Base-by-base conservation (phyloP, 1,140 invertebrate species). In the Pygmarrhopalites habei region DNA sequence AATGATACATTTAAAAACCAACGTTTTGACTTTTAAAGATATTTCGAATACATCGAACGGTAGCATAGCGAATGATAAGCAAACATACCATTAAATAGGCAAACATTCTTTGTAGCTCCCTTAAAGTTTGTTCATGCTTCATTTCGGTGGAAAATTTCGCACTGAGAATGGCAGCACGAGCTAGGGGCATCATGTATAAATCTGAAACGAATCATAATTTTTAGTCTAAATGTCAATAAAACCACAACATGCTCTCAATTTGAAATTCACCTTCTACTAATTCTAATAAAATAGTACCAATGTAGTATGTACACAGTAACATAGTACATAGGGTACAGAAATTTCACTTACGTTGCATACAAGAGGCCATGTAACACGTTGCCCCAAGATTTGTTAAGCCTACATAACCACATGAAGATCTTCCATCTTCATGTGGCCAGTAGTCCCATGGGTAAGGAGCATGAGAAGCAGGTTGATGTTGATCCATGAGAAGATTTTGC, bases 331-430 rank as follows among this genome's bases (percentile, higher is more conserved):
- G 95, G 95, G 72, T 91, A 97, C 29, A 96, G 75, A 77, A 95
- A n/a, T n/a, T n/a, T n/a, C n/a, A n/a, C n/a, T n/a, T n/a, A n/a
- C n/a, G 93, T 74, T 97, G 93, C 83, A 96, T 92, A 73, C 91
- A 95, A 23, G 92, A 92, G 2, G 93, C 93, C 90, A 96, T 93
- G 75, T 97, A 96, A 75, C 93, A 97, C 0, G 93, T 96, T 15
- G 93, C 93, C 23, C 94, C 93, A 4, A 96, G 77, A 77, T 97
- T 97, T 0, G 91, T 94, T 3, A 96, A 77, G 0, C 94, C 94
- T 0, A 95, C 92, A 76, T 93, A 95, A 4, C 92, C 93, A 76
- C 91, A 95, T 71, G 93, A 90, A 0, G 92, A 89, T 2, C 92
- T 78, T 0, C 90, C 91, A 75, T 95, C 92, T 72, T 96, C 93